phyloP scores from a whole-genome alignment of 1,140 invertebrate genomes.

The Rhizoglyphus robini region DNA sequence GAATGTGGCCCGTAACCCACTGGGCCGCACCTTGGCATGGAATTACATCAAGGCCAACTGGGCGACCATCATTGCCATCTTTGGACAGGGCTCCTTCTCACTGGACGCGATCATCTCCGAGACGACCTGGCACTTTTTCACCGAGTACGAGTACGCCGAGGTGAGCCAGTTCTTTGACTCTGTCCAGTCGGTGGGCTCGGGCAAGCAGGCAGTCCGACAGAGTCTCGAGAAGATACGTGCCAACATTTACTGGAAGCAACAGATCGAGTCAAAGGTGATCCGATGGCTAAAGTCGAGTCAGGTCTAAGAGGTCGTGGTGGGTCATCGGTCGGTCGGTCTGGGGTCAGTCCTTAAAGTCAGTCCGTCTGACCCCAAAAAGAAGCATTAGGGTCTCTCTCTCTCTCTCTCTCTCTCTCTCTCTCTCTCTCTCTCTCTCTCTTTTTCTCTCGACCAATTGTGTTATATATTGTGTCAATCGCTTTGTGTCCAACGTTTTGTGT shows the following conservation, averaged over 20 bases:
- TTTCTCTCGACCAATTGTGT: too few relatives aligned
- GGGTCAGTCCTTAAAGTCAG: too few relatives aligned
- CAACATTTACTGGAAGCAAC: slow-evolving; percentile 58
- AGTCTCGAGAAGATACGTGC: slow-evolving; percentile 59
- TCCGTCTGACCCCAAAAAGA: too few relatives aligned
- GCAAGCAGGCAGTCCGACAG: slow-evolving; percentile 49
- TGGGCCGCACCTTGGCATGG: slow-evolving; percentile 57
- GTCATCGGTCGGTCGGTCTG: too few relatives aligned
- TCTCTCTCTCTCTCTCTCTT: too few relatives aligned
- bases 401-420: too few relatives aligned
- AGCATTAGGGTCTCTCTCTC: too few relatives aligned
- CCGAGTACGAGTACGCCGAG: slow-evolving; percentile 55
- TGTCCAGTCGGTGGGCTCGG: slow-evolving; percentile 45
- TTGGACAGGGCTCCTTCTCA: slow-evolving; percentile 35
- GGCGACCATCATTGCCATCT: slow-evolving; percentile 44
- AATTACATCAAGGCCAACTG: slow-evolving; percentile 58
- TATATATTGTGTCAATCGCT: too few relatives aligned
- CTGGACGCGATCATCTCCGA: slow-evolving; percentile 52
- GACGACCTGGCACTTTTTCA: slow-evolving; percentile 52
- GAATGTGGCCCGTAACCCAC: slow-evolving; percentile 52
- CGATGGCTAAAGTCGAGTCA: slow-evolving; percentile 41
- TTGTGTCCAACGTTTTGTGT: too few relatives aligned
- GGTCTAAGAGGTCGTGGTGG: too few relatives aligned
- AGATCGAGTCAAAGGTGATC: slow-evolving; percentile 46
- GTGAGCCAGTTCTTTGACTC: slow-evolving; percentile 34